These are phyloP conservation scores for Motacilla tschutschensis DNA, from an alignment of 2,113 vertebrate species.

Conservation along the genomic window DNA sequence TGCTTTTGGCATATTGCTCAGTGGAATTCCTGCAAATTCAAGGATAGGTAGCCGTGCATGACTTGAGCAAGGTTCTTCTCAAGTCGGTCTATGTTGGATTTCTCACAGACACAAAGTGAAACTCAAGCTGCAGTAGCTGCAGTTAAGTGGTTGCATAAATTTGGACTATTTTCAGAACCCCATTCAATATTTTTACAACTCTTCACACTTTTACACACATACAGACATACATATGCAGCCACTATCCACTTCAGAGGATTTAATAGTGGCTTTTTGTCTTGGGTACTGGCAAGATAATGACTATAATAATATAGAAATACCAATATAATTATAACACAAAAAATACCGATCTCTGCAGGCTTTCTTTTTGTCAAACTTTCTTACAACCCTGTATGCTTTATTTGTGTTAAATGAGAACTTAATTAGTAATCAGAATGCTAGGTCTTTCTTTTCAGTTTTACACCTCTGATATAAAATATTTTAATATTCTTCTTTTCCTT, in stretches of 20 bases:
- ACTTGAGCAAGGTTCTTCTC: not conserved
- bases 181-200: constrained; percentile 48
- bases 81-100: not conserved
- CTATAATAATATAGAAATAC: constrained; percentile 36
- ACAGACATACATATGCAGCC: not conserved
- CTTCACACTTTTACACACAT: not conserved
- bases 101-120: not conserved
- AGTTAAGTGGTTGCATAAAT: not conserved
- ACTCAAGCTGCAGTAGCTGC: not conserved
- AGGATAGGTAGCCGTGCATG: not conserved
- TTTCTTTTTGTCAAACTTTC: constrained; percentile 14
- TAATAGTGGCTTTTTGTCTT: not conserved
- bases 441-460: constrained; percentile 38
- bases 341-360: not conserved
- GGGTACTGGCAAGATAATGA: constrained; percentile 50
- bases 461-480: constrained; percentile 59
- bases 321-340: constrained; percentile 46
- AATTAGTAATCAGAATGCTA: constrained; percentile 54
- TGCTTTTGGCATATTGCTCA: not conserved
- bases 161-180: not conserved
- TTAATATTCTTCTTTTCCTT: constrained; percentile 44
- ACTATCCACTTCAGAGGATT: not conserved
- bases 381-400: constrained; percentile 18
- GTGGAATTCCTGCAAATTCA: not conserved
- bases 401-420: constrained; percentile 43